Base-by-base conservation (phyloP, 2,797 vertebrate species). In the Tachyglossus aculeatus region DNA sequence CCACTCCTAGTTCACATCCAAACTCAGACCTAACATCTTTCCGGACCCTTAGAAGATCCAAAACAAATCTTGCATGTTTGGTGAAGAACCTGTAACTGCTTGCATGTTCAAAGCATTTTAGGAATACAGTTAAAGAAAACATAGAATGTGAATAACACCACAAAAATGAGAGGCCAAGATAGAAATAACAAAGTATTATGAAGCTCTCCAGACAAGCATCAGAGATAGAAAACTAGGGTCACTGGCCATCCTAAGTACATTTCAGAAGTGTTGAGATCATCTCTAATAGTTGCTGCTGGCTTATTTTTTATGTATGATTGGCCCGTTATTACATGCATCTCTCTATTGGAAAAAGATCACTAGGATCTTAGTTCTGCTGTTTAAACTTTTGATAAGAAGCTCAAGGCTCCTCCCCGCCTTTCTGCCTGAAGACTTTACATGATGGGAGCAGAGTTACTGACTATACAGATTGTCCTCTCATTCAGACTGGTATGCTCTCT, bases 231-330 rank as follows among this genome's bases (percentile, higher is more conserved):
- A 47, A 57, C 16, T 19, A 22, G 10, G 2, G 39, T 67, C 64
- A 38, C 65, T 71, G 31, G 77, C 78, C 63, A 58, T 48, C 18
- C 38, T 68, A 51, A 48, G 57, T 8, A 2, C 37, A 60, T 71
- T 77, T 81, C 60, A 80, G 65, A 75, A 81, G 25, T 41, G 64
- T 39, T 50, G 66, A 21, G 54, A 58, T 74, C 24, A 6, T 68
- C 71, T 57, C 51, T 40, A 37, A 21, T 62, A 73, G 18, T 44
- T 27, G 4, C 55, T 33, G 14, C 36, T 40, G 75, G 44, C 34
- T 74, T 70, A 62, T 32, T 59, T 87, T 74, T 74, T 40, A 48
- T 74, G 86, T 78, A 59, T 44, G 50, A 56, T 40, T 77, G 67
- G 22, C 36, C 64, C 44, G 21, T 45, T 24, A 63, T 65, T 67